A percentile compares a stretch with the other conserved stretches of the same genome.
Conservation (phyloP, 2,888 invertebrate species). For the Gastrophysa polygoni region DNA sequence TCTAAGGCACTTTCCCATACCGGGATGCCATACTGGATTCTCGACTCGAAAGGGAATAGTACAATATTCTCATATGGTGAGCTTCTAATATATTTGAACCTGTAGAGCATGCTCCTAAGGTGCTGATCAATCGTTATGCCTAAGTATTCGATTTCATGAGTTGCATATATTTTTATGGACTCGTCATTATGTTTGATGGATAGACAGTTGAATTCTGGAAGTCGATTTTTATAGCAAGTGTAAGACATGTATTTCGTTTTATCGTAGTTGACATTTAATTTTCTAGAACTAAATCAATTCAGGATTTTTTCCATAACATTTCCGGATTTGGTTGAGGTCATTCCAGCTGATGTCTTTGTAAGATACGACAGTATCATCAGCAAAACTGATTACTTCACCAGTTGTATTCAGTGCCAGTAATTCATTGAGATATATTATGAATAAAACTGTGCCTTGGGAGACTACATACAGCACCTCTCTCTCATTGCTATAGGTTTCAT, state of each 20-base stretch:
- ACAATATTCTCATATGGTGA: neutral
- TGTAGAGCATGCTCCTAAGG: neutral
- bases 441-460: no score
- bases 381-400: neutral
- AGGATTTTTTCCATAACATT: neutral
- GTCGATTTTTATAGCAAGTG: neutral
- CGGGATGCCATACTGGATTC: neutral
- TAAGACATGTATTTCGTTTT: conserved; percentile 6
- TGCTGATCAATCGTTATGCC: neutral
- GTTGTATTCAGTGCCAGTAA: no score
- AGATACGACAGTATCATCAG: neutral
- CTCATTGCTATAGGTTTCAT: no score
- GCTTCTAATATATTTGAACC: neutral
- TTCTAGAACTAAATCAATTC: conserved; percentile 4
- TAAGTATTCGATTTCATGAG: neutral
- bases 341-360: neutral
- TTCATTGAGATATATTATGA: no score
- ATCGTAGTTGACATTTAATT: neutral
- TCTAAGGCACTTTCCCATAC: neutral
- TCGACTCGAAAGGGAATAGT: neutral
- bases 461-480: no score
- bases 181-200: neutral
- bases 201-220: neutral
- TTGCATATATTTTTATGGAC: neutral
- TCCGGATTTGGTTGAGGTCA: neutral